phyloP scores from a whole-genome alignment of 2,888 invertebrate genomes.

The Lagria hirta region DNA sequence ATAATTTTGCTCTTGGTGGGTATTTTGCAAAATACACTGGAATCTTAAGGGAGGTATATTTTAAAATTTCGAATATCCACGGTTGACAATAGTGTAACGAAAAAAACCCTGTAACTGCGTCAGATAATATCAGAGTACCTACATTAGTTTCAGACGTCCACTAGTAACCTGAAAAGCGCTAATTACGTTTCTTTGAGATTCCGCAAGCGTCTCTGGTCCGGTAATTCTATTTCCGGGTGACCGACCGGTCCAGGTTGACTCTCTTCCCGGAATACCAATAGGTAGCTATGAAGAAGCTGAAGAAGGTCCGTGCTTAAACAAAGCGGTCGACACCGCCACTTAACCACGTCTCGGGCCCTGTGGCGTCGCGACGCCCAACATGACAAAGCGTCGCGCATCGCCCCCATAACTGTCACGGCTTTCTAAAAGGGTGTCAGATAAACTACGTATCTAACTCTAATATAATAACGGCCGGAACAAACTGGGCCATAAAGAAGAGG shows the following conservation, averaged over 20 bases:
- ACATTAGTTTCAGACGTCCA: too few species aligned
- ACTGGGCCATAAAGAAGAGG: conserved; percentile 68
- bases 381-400: conserved; percentile 31
- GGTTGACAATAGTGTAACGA: too few species aligned
- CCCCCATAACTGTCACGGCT: conserved; percentile 48
- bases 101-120: too few species aligned
- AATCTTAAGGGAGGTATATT: too few species aligned
- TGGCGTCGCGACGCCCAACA: conserved; percentile 43
- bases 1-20: too few species aligned
- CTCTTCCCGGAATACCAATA: conserved; percentile 42
- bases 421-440: conserved; percentile 47
- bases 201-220: conserved; percentile 39
- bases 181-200: conserved; percentile 49
- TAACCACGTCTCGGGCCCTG: too few species aligned
- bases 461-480: conserved; percentile 69
- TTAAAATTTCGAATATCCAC: too few species aligned
- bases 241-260: conserved; percentile 36
- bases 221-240: conserved; percentile 47
- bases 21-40: too few species aligned
- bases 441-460: conserved; percentile 61
- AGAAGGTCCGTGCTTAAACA: conserved; percentile 43
- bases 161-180: too few species aligned
- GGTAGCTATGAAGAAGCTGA: too few species aligned
- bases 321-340: conserved; percentile 43
- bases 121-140: too few species aligned